Evolutionary conservation across 2,113 vertebrate genomes (phyloP).

Genomic region (Rhinopomastus cyanomelas): DNA sequence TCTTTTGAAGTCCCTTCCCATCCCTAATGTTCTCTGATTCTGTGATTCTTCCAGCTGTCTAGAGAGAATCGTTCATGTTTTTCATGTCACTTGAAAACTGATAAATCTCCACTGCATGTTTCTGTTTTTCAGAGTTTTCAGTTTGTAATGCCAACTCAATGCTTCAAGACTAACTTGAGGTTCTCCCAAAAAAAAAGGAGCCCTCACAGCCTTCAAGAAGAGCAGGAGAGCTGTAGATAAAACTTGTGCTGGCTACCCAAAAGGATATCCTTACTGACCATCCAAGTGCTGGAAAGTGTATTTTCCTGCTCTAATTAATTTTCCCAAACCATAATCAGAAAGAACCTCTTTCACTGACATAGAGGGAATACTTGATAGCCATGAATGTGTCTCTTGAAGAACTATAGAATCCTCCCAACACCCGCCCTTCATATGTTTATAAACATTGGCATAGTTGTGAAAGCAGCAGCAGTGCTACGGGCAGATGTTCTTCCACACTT

Average conservation of each 20-base stretch:
- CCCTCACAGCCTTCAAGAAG: not conserved
- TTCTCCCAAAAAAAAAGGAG: not conserved
- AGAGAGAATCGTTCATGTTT: not conserved
- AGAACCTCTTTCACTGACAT: not conserved
- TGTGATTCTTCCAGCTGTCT: too few relatives aligned
- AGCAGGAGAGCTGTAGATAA: not conserved
- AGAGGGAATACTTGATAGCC: not conserved
- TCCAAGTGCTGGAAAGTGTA: not conserved
- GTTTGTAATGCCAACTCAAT: not conserved
- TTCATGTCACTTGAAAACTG: not conserved
- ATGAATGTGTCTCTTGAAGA: not conserved
- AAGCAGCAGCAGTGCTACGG: not conserved
- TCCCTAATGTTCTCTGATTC: too few relatives aligned
- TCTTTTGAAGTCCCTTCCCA: too few relatives aligned
- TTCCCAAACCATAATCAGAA: not conserved
- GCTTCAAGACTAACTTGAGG: fast-evolving
- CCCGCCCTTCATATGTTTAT: too few relatives aligned
- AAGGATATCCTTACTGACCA: not conserved
- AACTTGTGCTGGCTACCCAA: not conserved
- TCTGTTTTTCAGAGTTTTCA: not conserved
- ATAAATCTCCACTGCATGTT: not conserved
- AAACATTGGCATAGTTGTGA: not conserved
- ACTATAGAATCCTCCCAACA: not conserved
- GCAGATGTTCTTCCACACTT: not conserved
- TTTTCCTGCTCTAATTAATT: not conserved